phyloP scores from a whole-genome alignment of 1,140 invertebrate genomes.

The Drosophila sucinea region DNA sequence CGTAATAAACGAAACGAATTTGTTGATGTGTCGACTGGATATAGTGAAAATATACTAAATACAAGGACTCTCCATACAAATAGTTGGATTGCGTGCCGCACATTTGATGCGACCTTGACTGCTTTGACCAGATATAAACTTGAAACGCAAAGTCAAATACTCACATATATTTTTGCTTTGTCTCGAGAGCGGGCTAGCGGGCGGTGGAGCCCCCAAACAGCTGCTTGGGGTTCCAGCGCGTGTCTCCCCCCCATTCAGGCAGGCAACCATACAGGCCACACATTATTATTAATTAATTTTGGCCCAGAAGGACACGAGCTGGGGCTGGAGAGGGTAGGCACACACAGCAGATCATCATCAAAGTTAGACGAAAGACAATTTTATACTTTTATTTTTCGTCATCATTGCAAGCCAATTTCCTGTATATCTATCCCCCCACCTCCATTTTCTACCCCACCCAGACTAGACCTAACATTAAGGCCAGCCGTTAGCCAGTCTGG shows the following conservation, averaged over 20 bases:
- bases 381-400: constrained; percentile 45
- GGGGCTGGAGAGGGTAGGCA: not conserved
- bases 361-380: constrained; percentile 21
- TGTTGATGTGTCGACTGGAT: constrained; percentile 11
- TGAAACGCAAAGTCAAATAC: constrained; percentile 68
- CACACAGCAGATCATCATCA: constrained; percentile 30
- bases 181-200: not conserved
- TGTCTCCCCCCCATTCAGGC: not conserved
- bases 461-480: constrained; percentile 43
- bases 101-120: constrained; percentile 58
- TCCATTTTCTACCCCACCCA: constrained; percentile 3
- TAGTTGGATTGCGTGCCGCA: constrained; percentile 67
- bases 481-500: constrained; percentile 77
- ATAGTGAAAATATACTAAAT: constrained; percentile 5
- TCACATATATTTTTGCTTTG: constrained; percentile 14
- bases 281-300: constrained; percentile 81
- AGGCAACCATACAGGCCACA: constrained; percentile 27
- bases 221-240: constrained; percentile 53
- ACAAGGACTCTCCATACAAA: constrained; percentile 63
- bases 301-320: constrained; percentile 30
- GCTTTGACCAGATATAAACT: constrained; percentile 61
- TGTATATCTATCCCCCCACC: constrained; percentile 52
- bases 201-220: constrained; percentile 34
- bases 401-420: constrained; percentile 48
- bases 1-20: constrained; percentile 30